Conservation (phyloP, 2,113 vertebrate genomes). For the Phyllopteryx taeniolatus region DNA sequence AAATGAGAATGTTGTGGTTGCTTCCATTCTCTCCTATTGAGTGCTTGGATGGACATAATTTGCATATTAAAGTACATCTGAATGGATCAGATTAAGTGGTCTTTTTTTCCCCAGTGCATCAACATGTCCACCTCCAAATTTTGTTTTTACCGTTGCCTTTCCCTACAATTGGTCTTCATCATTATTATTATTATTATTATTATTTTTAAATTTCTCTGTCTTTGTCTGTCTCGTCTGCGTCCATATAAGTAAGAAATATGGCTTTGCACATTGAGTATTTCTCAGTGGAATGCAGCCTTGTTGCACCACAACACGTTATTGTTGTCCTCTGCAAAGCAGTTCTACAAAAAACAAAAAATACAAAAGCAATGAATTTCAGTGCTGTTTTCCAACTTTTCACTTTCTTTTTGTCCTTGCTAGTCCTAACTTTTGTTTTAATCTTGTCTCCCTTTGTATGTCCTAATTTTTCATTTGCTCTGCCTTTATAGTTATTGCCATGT, state of each 20-base stretch:
- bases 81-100: constrained; percentile 36
- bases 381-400: constrained; percentile 29
- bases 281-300: constrained; percentile 39
- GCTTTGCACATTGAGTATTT: constrained; percentile 31
- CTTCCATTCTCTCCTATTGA: constrained; percentile 25
- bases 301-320: constrained; percentile 40
- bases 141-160: constrained; percentile 1
- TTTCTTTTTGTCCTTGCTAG: constrained; percentile 8
- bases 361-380: constrained; percentile 46
- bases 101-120: too few relatives aligned
- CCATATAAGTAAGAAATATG: constrained; percentile 3
- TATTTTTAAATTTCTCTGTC: constrained; percentile 4
- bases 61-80: constrained; percentile 26
- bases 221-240: constrained; percentile 4
- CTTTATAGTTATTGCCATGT: constrained; percentile 12
- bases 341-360: constrained; percentile 35
- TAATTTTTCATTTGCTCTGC: constrained; percentile 14
- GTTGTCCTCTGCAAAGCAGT: constrained; percentile 38
- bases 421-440: constrained; percentile 24
- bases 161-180: neutral
- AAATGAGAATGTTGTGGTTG: constrained; percentile 11
- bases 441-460: constrained; percentile 11
- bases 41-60: constrained; percentile 21
- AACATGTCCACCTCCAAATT: neutral
- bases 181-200: constrained; percentile 9